Conservation (phyloP, 2,797 vertebrate genomes). For the Bryconaethiops microstoma region DNA sequence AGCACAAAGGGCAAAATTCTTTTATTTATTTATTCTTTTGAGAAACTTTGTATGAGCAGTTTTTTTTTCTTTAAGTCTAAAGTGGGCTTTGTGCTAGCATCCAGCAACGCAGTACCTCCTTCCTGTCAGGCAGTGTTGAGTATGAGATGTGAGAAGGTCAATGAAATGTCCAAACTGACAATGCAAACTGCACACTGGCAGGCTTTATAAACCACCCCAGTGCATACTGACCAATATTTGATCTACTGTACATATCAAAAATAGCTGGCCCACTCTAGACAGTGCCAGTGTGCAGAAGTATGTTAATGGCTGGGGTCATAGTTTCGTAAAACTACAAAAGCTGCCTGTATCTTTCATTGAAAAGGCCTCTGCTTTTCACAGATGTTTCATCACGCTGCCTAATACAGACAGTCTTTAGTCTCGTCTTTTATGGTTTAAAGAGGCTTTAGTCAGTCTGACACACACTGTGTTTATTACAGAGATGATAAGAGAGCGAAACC, state of each 20-base stretch:
- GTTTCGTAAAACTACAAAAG: slow-evolving; percentile 17
- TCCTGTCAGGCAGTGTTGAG: neutral
- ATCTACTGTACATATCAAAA: slow-evolving; percentile 43
- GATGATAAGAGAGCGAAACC: slow-evolving; percentile 12
- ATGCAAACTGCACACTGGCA: slow-evolving; percentile 2
- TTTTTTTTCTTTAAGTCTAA: neutral
- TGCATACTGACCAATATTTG: slow-evolving; percentile 39
- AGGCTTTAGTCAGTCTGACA: neutral
- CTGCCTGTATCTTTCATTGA: neutral
- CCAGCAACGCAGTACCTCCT: neutral
- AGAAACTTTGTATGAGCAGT: neutral
- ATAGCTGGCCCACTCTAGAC: slow-evolving; percentile 19
- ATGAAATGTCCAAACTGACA: slow-evolving; percentile 8
- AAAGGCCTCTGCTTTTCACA: slow-evolving; percentile 19
- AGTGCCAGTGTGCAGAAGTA: slow-evolving; percentile 11
- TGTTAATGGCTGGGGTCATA: neutral
- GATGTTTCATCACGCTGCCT: slow-evolving; percentile 10
- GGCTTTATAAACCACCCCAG: slow-evolving; percentile 36
- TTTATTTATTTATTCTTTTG: no score
- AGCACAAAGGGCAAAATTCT: neutral
- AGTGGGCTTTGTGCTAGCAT: neutral
- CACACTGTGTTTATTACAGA: neutral
- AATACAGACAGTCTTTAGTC: neutral
- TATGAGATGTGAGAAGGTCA: slow-evolving; percentile 22
- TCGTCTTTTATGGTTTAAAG: neutral